Conservation (phyloP, 1,140 invertebrate species). For the Colletes latitarsis region DNA sequence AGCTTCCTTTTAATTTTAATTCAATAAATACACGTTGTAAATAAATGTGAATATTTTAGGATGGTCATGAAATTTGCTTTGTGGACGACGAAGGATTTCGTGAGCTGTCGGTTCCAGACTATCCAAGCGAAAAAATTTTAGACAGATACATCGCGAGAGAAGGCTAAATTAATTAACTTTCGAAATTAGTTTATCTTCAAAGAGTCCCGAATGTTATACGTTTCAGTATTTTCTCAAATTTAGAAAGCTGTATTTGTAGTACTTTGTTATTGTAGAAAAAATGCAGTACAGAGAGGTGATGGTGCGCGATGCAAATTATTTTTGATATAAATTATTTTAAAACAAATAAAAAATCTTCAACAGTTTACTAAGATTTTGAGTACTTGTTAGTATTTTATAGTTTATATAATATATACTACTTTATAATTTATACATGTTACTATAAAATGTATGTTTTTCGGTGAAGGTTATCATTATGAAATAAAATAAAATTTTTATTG, state of each 20-base stretch:
- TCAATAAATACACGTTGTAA: not conserved
- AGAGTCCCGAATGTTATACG: not conserved
- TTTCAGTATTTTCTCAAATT: slow-evolving; percentile 31
- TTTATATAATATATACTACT: not conserved
- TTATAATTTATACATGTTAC: not conserved
- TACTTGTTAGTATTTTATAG: not conserved
- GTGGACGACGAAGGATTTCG: slow-evolving; percentile 97
- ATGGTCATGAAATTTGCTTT: slow-evolving; percentile 99
- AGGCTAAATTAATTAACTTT: slow-evolving; percentile 5
- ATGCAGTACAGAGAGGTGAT: not conserved
- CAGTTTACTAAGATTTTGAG: not conserved
- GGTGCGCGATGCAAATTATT: not conserved
- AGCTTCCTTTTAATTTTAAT: not conserved
- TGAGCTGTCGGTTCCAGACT: slow-evolving; percentile 93
- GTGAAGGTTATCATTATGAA: not conserved
- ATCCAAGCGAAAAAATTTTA: slow-evolving; percentile 89
- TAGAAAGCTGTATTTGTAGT: not conserved
- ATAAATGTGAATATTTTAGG: slow-evolving; percentile 79
- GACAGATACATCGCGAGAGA: slow-evolving; percentile 90
- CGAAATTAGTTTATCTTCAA: not conserved
- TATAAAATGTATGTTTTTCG: slow-evolving; percentile 2
- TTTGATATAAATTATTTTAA: no score
- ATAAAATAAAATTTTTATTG: slow-evolving; percentile 16
- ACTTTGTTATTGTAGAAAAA: not conserved
- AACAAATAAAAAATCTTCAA: not conserved